Evolutionary conservation across 2,797 vertebrate species (phyloP).

Genomic region (Micrastur ruficollis): DNA sequence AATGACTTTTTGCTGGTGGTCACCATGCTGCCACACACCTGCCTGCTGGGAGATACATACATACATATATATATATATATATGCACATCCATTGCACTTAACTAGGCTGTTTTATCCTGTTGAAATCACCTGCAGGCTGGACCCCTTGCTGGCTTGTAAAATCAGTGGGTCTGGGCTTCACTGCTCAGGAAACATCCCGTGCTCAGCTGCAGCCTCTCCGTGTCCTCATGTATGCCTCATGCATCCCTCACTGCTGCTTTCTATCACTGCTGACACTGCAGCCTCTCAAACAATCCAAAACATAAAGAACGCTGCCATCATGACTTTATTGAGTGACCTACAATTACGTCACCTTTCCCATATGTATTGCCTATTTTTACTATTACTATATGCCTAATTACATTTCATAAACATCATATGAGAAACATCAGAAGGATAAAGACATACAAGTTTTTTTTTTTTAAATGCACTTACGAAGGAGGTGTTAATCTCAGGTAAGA

Average conservation of each 20-base stretch:
- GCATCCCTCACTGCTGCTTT: neutral
- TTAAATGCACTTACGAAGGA: neutral
- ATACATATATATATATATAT: too few species aligned
- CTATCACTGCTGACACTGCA: neutral
- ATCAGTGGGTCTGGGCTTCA: neutral
- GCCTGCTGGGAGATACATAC: neutral
- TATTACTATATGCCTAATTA: neutral
- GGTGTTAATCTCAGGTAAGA: neutral
- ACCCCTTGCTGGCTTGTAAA: neutral
- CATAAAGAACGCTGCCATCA: neutral
- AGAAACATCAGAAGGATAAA: neutral
- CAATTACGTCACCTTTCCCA: neutral
- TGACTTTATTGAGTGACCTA: neutral
- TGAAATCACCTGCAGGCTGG: neutral
- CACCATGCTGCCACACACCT: neutral
- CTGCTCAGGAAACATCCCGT: fast-evolving
- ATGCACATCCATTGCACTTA: neutral
- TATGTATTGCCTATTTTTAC: neutral
- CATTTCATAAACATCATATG: neutral
- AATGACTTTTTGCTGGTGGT: neutral
- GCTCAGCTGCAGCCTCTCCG: neutral
- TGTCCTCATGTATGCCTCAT: neutral
- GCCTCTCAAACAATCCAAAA: neutral
- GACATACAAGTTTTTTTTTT: neutral
- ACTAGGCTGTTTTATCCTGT: neutral